Percentiles rank a stretch among this genome's conserved stretches.
These are phyloP conservation scores for Zaprionus ghesquierei DNA, from an alignment of 1,140 invertebrate species.

Conservation along the genomic window DNA sequence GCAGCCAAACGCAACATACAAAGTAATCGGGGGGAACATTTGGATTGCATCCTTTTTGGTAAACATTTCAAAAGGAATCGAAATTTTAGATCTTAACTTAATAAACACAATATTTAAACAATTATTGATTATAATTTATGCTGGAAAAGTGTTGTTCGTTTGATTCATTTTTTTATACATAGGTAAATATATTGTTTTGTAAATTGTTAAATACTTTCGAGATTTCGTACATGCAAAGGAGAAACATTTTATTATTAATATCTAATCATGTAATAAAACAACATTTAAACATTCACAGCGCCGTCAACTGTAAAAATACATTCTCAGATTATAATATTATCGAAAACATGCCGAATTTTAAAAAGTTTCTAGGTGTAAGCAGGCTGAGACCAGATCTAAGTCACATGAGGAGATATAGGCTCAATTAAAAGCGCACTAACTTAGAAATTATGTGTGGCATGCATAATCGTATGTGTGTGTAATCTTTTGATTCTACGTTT, in stretches of 20 bases:
- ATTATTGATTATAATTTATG: constrained; percentile 2
- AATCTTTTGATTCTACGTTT: constrained; percentile 37
- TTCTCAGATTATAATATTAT: constrained; percentile 10
- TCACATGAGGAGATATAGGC: background rate
- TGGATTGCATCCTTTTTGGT: constrained; percentile 18
- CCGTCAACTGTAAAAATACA: constrained; percentile 34
- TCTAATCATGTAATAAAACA: constrained; percentile 31
- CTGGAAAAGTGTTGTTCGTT: background rate
- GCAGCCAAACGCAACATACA: constrained; percentile 26
- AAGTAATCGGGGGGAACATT: constrained; percentile 3
- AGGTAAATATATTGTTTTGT: constrained; percentile 32
- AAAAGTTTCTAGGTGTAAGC: background rate
- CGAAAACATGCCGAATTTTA: constrained; percentile 13
- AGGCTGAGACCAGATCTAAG: background rate
- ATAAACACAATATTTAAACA: constrained; percentile 7
- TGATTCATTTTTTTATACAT: background rate
- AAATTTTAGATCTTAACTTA: constrained; percentile 6
- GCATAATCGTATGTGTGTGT: constrained; percentile 37
- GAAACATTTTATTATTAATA: constrained; percentile 12
- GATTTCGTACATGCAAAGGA: constrained; percentile 53
- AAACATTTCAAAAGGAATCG: background rate
- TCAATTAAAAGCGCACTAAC: constrained; percentile 1
- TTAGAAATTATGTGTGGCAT: constrained; percentile 8
- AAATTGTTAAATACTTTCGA: constrained; percentile 64
- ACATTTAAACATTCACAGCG: constrained; percentile 61